Percentiles rank a stretch among this genome's conserved stretches.
phyloP scores from a whole-genome alignment of 2,113 vertebrate species.

The Typhlomys cinereus region DNA sequence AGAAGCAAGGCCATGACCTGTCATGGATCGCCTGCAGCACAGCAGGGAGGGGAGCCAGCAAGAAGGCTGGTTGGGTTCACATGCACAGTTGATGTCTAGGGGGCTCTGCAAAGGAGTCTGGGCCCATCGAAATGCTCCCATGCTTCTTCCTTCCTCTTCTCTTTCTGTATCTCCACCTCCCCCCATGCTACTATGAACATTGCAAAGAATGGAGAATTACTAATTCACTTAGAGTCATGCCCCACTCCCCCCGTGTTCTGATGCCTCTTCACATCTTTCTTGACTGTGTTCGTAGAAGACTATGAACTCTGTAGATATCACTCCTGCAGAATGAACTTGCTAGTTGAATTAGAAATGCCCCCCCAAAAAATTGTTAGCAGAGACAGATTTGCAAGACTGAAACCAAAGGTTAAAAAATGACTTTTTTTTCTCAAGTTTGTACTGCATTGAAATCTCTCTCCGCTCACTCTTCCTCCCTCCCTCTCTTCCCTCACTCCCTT shows the following conservation, averaged over 20 bases:
- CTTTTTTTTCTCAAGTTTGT: background rate
- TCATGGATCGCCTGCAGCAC: too few species aligned
- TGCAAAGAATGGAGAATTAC: background rate
- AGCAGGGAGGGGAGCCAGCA: background rate
- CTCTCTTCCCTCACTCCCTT: background rate
- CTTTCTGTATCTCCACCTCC: background rate
- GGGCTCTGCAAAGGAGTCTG: background rate
- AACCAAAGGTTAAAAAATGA: background rate
- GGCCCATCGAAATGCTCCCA: background rate
- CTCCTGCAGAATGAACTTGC: background rate
- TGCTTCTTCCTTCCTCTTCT: background rate
- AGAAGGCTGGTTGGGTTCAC: background rate
- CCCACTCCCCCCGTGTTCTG: background rate
- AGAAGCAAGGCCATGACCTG: too few species aligned
- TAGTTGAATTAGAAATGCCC: background rate
- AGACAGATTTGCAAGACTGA: background rate
- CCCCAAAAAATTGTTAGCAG: background rate
- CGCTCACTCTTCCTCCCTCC: background rate
- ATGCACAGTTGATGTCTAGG: background rate
- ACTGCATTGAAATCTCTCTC: background rate
- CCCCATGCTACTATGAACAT: background rate
- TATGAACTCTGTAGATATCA: background rate
- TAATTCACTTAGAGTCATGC: background rate
- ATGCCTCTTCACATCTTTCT: background rate
- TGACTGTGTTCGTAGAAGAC: background rate